Conservation (phyloP, 2,113 vertebrate genomes). For the Phasianus colchicus region DNA sequence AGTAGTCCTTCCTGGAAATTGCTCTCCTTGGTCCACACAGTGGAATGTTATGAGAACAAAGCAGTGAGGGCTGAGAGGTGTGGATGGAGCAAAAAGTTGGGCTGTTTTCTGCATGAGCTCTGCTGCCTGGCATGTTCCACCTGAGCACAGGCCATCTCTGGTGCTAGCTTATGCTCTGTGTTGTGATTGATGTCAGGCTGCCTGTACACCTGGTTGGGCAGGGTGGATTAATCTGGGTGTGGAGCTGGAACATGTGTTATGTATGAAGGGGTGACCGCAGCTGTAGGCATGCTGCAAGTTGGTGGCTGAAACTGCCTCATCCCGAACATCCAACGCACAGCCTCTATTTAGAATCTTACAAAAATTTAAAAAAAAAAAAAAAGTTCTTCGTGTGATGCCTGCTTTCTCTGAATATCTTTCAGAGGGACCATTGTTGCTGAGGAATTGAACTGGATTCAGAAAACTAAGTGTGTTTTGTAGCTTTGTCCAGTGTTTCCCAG, state of each 20-base stretch:
- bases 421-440: neutral
- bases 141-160: neutral
- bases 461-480: neutral
- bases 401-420: neutral
- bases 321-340: neutral
- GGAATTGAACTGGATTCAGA: neutral
- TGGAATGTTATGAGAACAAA: neutral
- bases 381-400: too few relatives aligned
- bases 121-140: neutral
- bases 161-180: neutral
- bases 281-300: neutral
- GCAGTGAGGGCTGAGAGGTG: neutral
- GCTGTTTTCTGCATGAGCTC: neutral
- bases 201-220: neutral
- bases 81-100: neutral
- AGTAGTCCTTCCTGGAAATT: conserved; percentile 34
- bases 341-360: accelerated
- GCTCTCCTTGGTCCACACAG: neutral
- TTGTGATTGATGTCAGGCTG: neutral
- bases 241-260: neutral
- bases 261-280: neutral
- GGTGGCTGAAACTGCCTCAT: neutral
- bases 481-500: neutral
- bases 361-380: neutral
- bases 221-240: neutral